Percentiles rank a stretch among this genome's conserved stretches.
These are phyloP conservation scores for Wiebesia pumilae DNA, from an alignment of 1,140 invertebrate species.

Conservation along the genomic window DNA sequence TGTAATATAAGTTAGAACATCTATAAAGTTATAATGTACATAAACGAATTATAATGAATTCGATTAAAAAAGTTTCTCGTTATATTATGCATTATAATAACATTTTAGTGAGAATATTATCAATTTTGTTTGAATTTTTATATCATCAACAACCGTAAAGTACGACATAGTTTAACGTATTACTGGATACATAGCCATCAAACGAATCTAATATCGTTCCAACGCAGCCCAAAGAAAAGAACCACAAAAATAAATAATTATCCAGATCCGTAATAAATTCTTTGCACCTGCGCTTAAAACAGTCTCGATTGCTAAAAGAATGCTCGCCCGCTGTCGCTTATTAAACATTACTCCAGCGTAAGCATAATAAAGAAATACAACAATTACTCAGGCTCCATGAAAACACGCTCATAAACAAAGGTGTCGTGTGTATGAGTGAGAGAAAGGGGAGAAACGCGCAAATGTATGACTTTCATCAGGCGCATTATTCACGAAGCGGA, in stretches of 20 bases:
- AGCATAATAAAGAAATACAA: constrained; percentile 26
- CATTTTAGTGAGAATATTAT: too few relatives aligned
- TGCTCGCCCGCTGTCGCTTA: not conserved
- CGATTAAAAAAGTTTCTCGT: too few relatives aligned
- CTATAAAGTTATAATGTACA: too few relatives aligned
- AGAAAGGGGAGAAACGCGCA: not conserved
- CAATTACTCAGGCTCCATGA: constrained; percentile 31
- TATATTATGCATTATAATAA: too few relatives aligned
- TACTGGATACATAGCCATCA: not conserved
- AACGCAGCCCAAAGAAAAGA: not conserved
- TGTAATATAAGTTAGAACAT: too few relatives aligned
- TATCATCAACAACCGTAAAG: not conserved
- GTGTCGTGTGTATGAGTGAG: not conserved
- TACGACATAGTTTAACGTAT: not conserved
- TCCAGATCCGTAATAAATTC: constrained; percentile 6
- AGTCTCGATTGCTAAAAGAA: not conserved
- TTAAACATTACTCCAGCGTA: constrained; percentile 5
- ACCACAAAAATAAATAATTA: not conserved
- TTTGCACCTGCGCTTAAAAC: not conserved
- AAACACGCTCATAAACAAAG: constrained; percentile 18
- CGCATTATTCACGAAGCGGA: constrained; percentile 34
- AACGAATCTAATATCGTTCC: not conserved
- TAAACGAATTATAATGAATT: too few relatives aligned
- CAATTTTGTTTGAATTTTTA: not conserved
- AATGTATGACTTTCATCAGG: constrained; percentile 45